Conservation (phyloP, 2,797 vertebrate genomes). For the Spondyliosoma cantharus region DNA sequence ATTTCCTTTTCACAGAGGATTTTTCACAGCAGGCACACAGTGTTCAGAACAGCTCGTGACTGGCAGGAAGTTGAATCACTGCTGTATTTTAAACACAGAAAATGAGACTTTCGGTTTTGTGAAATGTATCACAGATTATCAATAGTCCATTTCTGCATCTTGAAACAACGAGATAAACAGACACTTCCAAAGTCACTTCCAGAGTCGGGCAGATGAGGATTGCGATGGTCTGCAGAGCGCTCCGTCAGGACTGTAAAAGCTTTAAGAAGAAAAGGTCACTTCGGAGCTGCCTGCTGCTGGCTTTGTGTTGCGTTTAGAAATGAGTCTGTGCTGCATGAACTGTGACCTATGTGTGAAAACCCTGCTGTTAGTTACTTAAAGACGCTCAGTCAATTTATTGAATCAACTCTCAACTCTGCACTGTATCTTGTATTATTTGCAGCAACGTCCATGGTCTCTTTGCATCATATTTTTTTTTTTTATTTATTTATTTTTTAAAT, state of each 20-base stretch:
- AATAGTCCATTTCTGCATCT: background rate
- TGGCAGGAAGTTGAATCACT: conserved; percentile 30
- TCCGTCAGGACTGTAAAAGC: background rate
- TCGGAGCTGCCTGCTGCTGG: background rate
- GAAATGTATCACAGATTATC: background rate
- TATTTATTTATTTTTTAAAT: background rate
- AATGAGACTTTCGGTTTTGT: background rate
- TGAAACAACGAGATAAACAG: background rate
- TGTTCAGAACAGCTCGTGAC: conserved; percentile 16
- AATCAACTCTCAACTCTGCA: no score
- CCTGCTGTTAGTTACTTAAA: background rate
- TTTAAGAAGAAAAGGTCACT: background rate
- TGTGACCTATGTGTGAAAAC: background rate
- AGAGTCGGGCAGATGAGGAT: background rate
- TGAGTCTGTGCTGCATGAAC: background rate
- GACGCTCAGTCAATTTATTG: background rate
- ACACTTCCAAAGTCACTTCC: background rate
- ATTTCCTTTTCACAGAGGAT: conserved; percentile 1
- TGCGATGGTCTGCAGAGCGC: background rate
- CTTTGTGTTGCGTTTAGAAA: background rate
- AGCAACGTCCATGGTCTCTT: background rate
- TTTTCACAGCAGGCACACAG: background rate
- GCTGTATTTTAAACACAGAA: conserved; percentile 26
- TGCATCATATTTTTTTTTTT: background rate
- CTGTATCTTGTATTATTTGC: background rate